Evolutionary conservation across 1,140 invertebrate species (phyloP).

Genomic region (Scaptomyza pallida): DNA sequence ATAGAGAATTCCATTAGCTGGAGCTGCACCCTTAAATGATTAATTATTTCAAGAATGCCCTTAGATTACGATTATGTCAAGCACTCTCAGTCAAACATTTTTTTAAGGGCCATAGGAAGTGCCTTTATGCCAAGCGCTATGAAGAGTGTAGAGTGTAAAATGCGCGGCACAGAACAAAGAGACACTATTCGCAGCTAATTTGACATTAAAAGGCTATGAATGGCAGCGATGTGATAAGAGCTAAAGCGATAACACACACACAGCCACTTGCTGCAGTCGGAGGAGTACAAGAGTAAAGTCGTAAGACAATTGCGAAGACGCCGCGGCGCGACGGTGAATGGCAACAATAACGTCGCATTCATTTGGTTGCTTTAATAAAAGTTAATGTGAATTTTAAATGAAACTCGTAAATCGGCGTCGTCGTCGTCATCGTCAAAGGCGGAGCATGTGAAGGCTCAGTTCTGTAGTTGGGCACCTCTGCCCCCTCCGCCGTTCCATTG

Average conservation of each 20-base stretch:
- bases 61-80: neutral
- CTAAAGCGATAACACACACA: slow-evolving; percentile 40
- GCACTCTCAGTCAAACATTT: neutral
- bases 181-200: slow-evolving; percentile 60
- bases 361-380: slow-evolving; percentile 68
- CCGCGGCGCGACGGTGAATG: slow-evolving; percentile 14
- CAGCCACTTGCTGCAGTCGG: slow-evolving; percentile 15
- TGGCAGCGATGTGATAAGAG: slow-evolving; percentile 31
- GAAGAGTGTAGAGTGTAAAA: slow-evolving; percentile 43
- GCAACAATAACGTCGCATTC: slow-evolving; percentile 48
- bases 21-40: neutral
- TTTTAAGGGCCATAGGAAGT: slow-evolving; percentile 5
- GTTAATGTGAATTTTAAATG: slow-evolving; percentile 69
- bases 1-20: neutral
- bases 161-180: slow-evolving; percentile 41
- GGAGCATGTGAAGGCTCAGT: slow-evolving; percentile 33
- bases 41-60: neutral
- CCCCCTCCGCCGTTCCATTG: too few relatives aligned
- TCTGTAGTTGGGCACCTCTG: slow-evolving; percentile 35
- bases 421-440: slow-evolving; percentile 25
- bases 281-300: neutral
- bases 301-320: slow-evolving; percentile 40
- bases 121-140: slow-evolving; percentile 7
- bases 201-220: slow-evolving; percentile 57
- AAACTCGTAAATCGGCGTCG: slow-evolving; percentile 61